These are phyloP conservation scores for Ctenicera cuprea DNA, from an alignment of 2,888 invertebrate species.

Conservation along the genomic window DNA sequence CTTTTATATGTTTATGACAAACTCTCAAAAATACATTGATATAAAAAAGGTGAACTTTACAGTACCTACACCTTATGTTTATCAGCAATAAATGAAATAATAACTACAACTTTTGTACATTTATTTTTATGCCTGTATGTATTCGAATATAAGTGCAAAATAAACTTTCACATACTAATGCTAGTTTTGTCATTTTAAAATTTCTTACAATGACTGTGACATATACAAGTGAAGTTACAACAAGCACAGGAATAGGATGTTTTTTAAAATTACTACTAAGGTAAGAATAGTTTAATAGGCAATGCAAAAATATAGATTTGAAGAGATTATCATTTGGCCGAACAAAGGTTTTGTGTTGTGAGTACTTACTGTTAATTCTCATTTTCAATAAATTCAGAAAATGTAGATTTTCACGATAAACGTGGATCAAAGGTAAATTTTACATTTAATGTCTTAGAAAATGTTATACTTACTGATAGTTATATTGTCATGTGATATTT, in stretches of 20 bases:
- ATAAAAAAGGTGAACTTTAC: not conserved
- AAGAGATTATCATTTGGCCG: too few species aligned
- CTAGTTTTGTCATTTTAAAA: slow-evolving; percentile 11
- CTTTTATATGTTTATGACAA: not conserved
- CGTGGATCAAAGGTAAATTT: too few species aligned
- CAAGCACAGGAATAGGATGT: slow-evolving; percentile 88
- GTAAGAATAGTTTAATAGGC: slow-evolving; percentile 72
- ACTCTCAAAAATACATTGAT: not conserved
- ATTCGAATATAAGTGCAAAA: slow-evolving; percentile 4
- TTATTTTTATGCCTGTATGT: not conserved
- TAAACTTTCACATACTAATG: not conserved
- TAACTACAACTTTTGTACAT: not conserved
- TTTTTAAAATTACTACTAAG: slow-evolving; percentile 86
- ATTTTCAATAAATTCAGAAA: too few species aligned
- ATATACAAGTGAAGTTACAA: slow-evolving; percentile 89
- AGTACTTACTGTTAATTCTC: too few species aligned
- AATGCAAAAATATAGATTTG: not conserved
- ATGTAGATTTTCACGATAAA: too few species aligned
- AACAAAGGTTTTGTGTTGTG: too few species aligned
- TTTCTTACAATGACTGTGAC: slow-evolving; percentile 84
- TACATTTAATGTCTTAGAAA: too few species aligned
- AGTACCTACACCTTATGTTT: not conserved
- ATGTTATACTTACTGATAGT: too few species aligned
- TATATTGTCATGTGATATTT: too few species aligned
- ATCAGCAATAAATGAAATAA: not conserved